These are phyloP conservation scores for Carcharodon carcharias DNA, from an alignment of 2,797 vertebrate genomes.

Conservation along the genomic window DNA sequence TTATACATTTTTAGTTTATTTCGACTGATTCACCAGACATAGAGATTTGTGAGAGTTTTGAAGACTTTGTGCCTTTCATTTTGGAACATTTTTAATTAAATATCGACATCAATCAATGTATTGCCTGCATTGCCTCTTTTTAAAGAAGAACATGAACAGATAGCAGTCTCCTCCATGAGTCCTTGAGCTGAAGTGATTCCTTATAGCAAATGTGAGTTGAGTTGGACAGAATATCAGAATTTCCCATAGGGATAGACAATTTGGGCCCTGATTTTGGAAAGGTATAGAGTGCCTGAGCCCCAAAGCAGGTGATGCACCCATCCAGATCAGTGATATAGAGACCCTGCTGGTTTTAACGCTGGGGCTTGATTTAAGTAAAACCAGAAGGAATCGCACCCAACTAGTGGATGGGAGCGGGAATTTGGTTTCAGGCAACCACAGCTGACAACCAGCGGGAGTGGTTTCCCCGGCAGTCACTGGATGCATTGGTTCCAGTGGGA, in stretches of 20 bases:
- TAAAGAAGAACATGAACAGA: not conserved
- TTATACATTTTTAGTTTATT: not conserved
- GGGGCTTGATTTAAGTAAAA: not conserved
- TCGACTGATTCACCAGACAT: not conserved
- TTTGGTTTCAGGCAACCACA: not conserved
- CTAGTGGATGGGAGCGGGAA: not conserved
- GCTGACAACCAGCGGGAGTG: not conserved
- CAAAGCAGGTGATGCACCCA: not conserved
- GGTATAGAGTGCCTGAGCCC: not conserved
- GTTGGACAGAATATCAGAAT: not conserved
- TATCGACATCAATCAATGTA: not conserved
- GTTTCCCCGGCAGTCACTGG: too few relatives aligned
- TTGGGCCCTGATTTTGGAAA: too few relatives aligned
- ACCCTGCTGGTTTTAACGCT: not conserved
- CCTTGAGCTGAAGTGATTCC: not conserved
- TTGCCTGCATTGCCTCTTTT: not conserved
- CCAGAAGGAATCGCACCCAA: too few relatives aligned
- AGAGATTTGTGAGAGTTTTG: not conserved
- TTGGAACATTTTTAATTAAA: not conserved
- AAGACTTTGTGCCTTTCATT: not conserved
- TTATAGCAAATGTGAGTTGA: not conserved
- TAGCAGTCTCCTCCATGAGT: not conserved
- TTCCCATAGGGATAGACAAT: not conserved
- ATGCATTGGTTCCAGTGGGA: not conserved
- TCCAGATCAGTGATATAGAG: not conserved